Evolutionary conservation across 2,888 invertebrate genomes (phyloP), one percentile per base, ranked within the genome.

Genomic region (Bombylius major): DNA sequence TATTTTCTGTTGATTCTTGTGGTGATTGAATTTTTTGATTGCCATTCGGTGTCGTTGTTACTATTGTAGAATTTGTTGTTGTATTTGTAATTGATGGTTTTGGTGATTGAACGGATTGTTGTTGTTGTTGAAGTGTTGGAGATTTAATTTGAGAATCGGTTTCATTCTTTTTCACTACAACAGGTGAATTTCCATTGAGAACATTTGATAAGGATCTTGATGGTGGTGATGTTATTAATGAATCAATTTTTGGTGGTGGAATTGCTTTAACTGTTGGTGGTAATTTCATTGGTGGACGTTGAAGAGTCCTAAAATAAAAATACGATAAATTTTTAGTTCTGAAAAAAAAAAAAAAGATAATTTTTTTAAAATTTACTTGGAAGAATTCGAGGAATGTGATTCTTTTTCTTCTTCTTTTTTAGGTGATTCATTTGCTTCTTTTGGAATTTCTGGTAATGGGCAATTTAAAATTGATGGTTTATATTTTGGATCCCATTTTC

Each of bases 381-480:
- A 70, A 59, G 70, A 73, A 58, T 68, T 69, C 36, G 33, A 62
- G 63, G 53, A 63, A 58, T 45, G 61, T 54, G 69, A 67, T 51
- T 70, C 69, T 59, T 67, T 68, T 23, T 58, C 53, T 23, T 68
- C 69, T 54, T 70, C 68, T 59, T 69, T 69, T 31, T 52, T 57
- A 36, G 71, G 68, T 55, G 71, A 66, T 13, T 73, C 71, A 34
- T 59, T 56, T 56, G 72, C 72, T 62, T 73, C 72, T 60, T 74
- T 74, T 23, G 75, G 75, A 59, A 75, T 75, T 59, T 75, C 75
- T 11, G 75, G 75, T 62, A 75, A 63, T 53, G 75, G 75, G 59
- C 75, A 75, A 57, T 75, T 75, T 55, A 75, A 62, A 59, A 75
- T 75, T 56, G 75, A 73, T 54, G 75, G 75, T 62, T 75, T 75